Percentiles rank a stretch among this genome's conserved stretches.
phyloP scores from a whole-genome alignment of 2,113 vertebrate species.

The Heloderma charlesbogerti region DNA sequence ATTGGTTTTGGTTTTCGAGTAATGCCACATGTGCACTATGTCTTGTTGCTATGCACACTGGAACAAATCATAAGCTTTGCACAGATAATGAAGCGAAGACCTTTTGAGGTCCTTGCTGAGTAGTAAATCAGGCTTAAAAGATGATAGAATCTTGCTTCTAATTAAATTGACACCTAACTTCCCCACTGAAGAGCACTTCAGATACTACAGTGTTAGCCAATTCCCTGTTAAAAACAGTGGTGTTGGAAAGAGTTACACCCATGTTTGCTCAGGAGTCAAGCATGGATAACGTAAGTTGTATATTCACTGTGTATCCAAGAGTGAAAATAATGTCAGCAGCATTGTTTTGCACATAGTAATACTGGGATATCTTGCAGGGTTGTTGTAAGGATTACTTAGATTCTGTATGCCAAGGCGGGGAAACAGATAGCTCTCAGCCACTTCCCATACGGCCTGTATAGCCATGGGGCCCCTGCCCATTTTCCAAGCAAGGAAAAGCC shows the following conservation, averaged over 20 bases:
- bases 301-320: not conserved
- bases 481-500: too few species aligned
- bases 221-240: not conserved
- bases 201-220: not conserved
- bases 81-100: not conserved
- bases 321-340: not conserved
- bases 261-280: not conserved
- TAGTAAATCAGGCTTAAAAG: slow-evolving; percentile 13
- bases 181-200: not conserved
- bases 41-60: slow-evolving; percentile 14
- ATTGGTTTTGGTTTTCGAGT: slow-evolving; percentile 2
- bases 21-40: not conserved
- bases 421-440: too few species aligned
- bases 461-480: too few species aligned
- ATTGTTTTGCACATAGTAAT: not conserved
- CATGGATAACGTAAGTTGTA: not conserved
- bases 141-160: not conserved
- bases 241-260: not conserved
- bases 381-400: not conserved
- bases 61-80: slow-evolving; percentile 14
- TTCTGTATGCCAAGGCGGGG: too few species aligned
- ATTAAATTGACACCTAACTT: not conserved
- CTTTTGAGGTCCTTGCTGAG: not conserved
- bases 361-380: not conserved
- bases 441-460: too few species aligned